Base-by-base conservation (phyloP, 2,113 vertebrate species). In the Cnemophilus loriae region DNA sequence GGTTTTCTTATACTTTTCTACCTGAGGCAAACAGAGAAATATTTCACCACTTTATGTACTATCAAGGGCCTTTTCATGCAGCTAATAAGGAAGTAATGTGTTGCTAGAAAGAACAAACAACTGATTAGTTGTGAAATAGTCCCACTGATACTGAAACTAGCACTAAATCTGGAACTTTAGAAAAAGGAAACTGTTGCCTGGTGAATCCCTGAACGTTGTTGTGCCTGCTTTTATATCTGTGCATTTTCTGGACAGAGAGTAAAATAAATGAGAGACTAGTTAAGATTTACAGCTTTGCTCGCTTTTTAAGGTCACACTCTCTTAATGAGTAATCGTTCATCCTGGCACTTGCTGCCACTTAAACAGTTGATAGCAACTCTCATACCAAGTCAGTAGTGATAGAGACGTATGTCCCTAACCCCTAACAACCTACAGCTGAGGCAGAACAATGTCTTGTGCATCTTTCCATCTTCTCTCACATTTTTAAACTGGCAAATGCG, bases 211-310 rank as follows among this genome's bases (percentile, higher is more conserved):
- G 49, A 94, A 85, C 27, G 56, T 44, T 70, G 91, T 84, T 94
- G 74, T 85, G 57, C 35, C 70, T 24, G 26, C 47, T 89, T 96
- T 91, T 95, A 83, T 95, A 95, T 94, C 89, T 88, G 79, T 64
- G 93, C 65, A 92, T 84, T 96, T 82, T 97, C 92, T 89, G 57
- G 92, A 96, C 75, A 94, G 63, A 88, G 90, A 97, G 67, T 86
- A 76, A 96, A 97, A 96, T 84, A 94, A 96, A 97, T 84, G 73
- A 95, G 39, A 74, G 47, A 46, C 65, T 95, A 91, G 86, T 93
- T 93, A 85, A 97, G 96, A 98, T 97, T 97, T 97, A 97, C 95
- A 97, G 88, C 84, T 96, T 93, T 23, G 69, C 88, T 80, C 27
- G 8, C n/a, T 87, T 86, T 97, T 96, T 97, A 96, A 97, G 94